phyloP scores from a whole-genome alignment of 1,140 invertebrate species.

The Oncopodura yosiiana region DNA sequence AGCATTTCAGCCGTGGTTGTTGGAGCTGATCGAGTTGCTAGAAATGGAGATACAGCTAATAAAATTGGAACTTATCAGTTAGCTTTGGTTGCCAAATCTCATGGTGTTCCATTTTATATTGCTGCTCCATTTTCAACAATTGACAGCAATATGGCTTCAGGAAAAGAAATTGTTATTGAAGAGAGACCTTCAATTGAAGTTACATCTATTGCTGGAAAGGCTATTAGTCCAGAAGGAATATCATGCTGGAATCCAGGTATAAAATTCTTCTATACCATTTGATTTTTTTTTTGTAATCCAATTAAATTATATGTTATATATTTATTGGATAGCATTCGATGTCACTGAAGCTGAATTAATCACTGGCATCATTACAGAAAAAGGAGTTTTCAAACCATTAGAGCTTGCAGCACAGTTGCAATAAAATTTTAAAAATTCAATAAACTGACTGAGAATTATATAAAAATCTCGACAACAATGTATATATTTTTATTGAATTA shows the following conservation, averaged over 20 bases:
- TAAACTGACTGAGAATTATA: not conserved
- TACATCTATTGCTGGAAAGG: conserved; percentile 69
- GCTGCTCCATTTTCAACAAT: conserved; percentile 88
- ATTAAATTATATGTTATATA: no score
- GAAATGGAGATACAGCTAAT: conserved; percentile 97
- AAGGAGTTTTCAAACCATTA: conserved; percentile 65
- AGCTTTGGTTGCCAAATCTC: conserved; percentile 81
- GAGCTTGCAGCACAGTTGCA: conserved; percentile 35
- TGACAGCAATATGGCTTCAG: conserved; percentile 66
- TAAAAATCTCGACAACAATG: no score
- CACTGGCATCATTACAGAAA: conserved; percentile 88
- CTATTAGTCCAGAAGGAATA: conserved; percentile 71
- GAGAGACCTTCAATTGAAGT: conserved; percentile 82
- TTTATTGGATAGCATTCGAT: no score
- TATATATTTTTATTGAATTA: no score
- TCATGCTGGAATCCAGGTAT: conserved; percentile 2
- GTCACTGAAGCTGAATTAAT: conserved; percentile 91
- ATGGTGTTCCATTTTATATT: conserved; percentile 89
- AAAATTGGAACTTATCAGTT: conserved; percentile 99
- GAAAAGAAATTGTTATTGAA: conserved; percentile 84
- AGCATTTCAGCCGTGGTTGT: conserved; percentile 69
- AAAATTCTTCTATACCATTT: conserved; percentile 17
- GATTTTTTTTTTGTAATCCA: conserved; percentile 94
- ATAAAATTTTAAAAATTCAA: not conserved
- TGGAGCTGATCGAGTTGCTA: conserved; percentile 81